Conservation (phyloP, 2,888 invertebrate species). For the Latrodectus elegans region DNA sequence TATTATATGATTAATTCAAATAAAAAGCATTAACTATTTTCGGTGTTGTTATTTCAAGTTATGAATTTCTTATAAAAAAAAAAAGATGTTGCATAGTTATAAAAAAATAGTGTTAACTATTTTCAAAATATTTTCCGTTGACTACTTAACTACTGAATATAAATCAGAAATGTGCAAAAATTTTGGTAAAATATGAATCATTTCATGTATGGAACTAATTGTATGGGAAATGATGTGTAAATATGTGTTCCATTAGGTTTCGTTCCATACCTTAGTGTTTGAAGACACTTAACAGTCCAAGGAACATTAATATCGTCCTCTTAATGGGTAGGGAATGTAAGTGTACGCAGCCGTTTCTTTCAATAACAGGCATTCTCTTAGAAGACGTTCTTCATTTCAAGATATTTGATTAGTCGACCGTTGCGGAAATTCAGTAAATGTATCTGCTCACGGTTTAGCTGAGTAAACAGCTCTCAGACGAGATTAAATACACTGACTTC, state of each 20-base stretch:
- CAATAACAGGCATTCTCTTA: not conserved
- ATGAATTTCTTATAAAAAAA: too few species aligned
- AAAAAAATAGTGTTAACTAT: too few species aligned
- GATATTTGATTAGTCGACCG: slow-evolving; percentile 1
- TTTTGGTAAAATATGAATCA: too few species aligned
- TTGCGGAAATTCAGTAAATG: slow-evolving; percentile 21
- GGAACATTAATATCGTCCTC: not conserved
- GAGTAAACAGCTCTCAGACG: slow-evolving; percentile 16
- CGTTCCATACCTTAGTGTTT: slow-evolving; percentile 12
- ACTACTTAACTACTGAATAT: too few species aligned
- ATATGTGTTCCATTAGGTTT: not conserved
- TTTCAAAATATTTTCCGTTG: too few species aligned
- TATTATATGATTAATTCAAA: too few species aligned
- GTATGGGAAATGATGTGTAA: too few species aligned
- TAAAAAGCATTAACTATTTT: too few species aligned
- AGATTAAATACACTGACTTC: slow-evolving; percentile 20
- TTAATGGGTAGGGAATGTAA: not conserved
- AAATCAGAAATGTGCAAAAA: too few species aligned
- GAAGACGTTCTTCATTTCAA: slow-evolving; percentile 8
- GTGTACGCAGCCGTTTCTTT: slow-evolving; percentile 20
- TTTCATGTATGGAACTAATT: too few species aligned
- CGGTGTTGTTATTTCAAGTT: too few species aligned
- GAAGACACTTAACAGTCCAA: slow-evolving; percentile 37
- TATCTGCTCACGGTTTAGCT: not conserved
- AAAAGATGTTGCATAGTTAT: too few species aligned